Percentiles rank a stretch among this genome's conserved stretches.
phyloP scores from a whole-genome alignment of 2,797 vertebrate genomes.

The Chlorospingus flavigularis region DNA sequence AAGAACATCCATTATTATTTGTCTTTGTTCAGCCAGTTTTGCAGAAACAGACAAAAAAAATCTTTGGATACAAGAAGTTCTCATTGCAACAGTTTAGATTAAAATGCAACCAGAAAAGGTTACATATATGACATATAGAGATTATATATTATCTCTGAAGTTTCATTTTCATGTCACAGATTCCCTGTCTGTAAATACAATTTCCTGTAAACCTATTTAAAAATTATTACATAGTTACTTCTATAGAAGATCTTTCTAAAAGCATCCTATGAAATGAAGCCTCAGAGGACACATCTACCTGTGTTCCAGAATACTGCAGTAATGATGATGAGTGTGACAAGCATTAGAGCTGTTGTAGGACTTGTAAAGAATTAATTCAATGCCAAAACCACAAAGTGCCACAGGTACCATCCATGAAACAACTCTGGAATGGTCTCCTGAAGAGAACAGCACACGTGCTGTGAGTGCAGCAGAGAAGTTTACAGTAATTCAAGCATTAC shows the following conservation, averaged over 20 bases:
- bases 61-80: not conserved
- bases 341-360: not conserved
- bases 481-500: not conserved
- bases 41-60: not conserved
- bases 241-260: not conserved
- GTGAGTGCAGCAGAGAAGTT: not conserved
- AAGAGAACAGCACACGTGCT: fast-evolving
- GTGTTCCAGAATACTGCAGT: not conserved
- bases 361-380: not conserved
- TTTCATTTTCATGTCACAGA: not conserved
- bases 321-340: not conserved
- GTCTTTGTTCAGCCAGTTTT: not conserved
- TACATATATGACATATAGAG: too few relatives aligned
- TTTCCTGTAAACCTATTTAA: not conserved
- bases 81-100: not conserved
- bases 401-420: not conserved
- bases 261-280: not conserved
- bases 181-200: not conserved
- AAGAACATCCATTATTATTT: not conserved
- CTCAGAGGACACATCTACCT: not conserved
- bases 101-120: not conserved
- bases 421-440: not conserved
- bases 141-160: not conserved
- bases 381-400: not conserved
- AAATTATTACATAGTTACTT: not conserved